phyloP scores from a whole-genome alignment of 2,888 invertebrate genomes.

The Epirrita christyi region DNA sequence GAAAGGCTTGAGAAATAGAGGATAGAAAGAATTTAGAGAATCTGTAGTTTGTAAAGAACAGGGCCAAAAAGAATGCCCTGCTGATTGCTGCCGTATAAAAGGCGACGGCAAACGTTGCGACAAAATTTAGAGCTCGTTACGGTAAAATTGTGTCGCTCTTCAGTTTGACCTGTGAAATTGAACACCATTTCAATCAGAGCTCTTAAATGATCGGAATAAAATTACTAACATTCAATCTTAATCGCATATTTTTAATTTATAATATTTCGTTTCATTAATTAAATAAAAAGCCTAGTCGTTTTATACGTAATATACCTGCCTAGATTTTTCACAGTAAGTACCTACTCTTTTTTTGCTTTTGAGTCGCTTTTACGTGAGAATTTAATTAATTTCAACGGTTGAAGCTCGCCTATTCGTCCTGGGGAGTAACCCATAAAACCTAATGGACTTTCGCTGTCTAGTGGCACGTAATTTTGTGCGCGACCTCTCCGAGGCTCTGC shows the following conservation, averaged over 20 bases:
- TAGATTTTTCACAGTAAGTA: conserved; percentile 45
- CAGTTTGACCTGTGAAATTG: conserved; percentile 13
- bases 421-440: conserved; percentile 76
- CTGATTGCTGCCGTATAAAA: conserved; percentile 53
- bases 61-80: conserved; percentile 49
- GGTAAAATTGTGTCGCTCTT: conserved; percentile 25
- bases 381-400: conserved; percentile 79
- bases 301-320: conserved; percentile 38
- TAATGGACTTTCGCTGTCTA: conserved; percentile 82
- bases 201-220: too few relatives aligned
- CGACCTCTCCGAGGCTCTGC: conserved; percentile 60
- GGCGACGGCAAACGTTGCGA: conserved; percentile 45
- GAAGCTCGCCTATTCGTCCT: conserved; percentile 71
- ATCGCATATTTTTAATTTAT: too few relatives aligned
- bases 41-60: conserved; percentile 25
- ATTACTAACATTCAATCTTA: too few relatives aligned
- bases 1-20: not conserved
- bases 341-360: conserved; percentile 55
- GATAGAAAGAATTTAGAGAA: not conserved
- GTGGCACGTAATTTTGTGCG: conserved; percentile 71
- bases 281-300: conserved; percentile 24
- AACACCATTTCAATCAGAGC: conserved; percentile 3
- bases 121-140: conserved; percentile 43
- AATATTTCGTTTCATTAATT: not conserved
- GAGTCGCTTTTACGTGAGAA: conserved; percentile 66